Percentiles rank a stretch among this genome's conserved stretches.
Conservation (phyloP, 2,113 vertebrate genomes). For the Eulacestoma nigropectus region DNA sequence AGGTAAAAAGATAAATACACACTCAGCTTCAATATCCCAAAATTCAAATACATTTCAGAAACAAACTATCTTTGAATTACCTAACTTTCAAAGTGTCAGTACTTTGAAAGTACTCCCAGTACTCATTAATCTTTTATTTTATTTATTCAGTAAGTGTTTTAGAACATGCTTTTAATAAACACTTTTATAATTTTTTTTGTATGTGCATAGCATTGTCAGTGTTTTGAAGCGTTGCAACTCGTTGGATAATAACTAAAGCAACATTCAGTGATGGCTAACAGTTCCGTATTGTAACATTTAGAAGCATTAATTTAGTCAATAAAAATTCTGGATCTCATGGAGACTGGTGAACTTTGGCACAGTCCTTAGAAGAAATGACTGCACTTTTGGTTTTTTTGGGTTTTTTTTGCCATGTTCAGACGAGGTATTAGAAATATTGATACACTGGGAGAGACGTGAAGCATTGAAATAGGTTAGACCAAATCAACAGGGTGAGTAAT, state of each 20-base stretch:
- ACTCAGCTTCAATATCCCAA: background rate
- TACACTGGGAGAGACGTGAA: background rate
- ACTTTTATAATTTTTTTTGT: background rate
- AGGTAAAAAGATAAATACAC: background rate
- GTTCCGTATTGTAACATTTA: background rate
- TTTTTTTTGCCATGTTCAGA: background rate
- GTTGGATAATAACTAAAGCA: background rate
- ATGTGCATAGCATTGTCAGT: background rate
- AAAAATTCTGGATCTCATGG: background rate
- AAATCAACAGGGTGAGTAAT: background rate
- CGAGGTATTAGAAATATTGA: background rate
- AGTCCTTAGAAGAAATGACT: background rate
- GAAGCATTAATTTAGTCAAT: background rate
- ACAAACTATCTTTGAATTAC: background rate
- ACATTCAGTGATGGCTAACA: rapidly evolving
- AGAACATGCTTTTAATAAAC: background rate
- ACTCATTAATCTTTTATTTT: background rate
- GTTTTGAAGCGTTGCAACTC: background rate
- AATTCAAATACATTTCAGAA: background rate
- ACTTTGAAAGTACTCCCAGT: background rate
- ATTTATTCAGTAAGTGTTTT: background rate
- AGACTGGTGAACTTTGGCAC: background rate
- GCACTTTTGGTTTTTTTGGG: background rate
- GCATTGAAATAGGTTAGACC: background rate
- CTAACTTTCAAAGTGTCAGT: background rate